These are phyloP conservation scores for Caenorhabditis virilis DNA, from an alignment of 2,888 invertebrate species.

Conservation along the genomic window DNA sequence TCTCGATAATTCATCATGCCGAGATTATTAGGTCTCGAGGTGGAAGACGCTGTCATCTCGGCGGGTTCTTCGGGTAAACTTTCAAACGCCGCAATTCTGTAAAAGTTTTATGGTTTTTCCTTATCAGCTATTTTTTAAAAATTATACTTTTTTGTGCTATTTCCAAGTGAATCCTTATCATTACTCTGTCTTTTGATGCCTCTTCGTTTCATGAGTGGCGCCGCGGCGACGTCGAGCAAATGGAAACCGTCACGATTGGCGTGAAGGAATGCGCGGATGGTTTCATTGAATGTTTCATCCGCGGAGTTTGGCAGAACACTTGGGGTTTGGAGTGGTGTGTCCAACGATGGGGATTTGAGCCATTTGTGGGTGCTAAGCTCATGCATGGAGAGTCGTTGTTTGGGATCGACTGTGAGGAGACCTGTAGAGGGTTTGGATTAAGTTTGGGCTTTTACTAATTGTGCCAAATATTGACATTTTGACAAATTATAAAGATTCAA, in stretches of 20 bases:
- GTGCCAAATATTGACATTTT: too few relatives aligned
- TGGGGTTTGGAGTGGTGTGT: constrained; percentile 68
- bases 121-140: not conserved
- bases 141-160: constrained; percentile 12
- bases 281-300: constrained; percentile 73
- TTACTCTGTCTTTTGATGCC: constrained; percentile 57
- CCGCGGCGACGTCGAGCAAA: constrained; percentile 72
- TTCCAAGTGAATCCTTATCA: constrained; percentile 32
- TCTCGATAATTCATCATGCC: constrained; percentile 55
- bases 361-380: constrained; percentile 77
- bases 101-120: not conserved
- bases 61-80: constrained; percentile 46
- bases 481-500: too few relatives aligned
- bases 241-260: constrained; percentile 79
- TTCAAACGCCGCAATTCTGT: constrained; percentile 44
- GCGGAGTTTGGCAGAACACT: constrained; percentile 60
- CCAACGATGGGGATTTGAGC: constrained; percentile 72
- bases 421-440: constrained; percentile 71
- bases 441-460: too few relatives aligned
- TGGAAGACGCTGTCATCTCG: constrained; percentile 23
- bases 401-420: constrained; percentile 81
- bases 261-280: constrained; percentile 77
- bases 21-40: constrained; percentile 43
- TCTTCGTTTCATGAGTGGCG: constrained; percentile 55
- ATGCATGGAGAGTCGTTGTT: constrained; percentile 76